Conservation (phyloP, 2,113 vertebrate species). For the Syngnathus scovelli region DNA sequence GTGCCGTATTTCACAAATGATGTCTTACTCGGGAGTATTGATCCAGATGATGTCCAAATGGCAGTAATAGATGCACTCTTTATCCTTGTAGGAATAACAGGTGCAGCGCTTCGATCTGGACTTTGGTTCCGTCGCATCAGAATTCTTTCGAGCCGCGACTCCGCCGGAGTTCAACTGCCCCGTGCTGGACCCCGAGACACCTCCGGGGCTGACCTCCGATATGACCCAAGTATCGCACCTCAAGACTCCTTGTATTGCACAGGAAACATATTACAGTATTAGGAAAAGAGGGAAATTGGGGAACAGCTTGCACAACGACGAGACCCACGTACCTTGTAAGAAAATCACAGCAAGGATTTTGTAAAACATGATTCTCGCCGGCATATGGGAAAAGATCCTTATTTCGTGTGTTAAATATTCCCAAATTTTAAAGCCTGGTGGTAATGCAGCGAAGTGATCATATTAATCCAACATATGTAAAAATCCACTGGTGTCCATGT, state of each 20-base stretch:
- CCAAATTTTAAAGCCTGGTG: constrained; percentile 24
- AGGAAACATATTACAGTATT: constrained; percentile 10
- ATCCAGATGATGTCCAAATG: constrained; percentile 98
- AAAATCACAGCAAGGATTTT: constrained; percentile 40
- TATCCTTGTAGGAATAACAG: constrained; percentile 87
- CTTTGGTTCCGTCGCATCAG: constrained; percentile 32
- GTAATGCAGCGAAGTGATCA: constrained; percentile 16
- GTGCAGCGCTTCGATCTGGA: constrained; percentile 84
- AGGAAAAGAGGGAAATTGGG: background rate
- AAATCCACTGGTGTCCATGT: constrained; percentile 34
- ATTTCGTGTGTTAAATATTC: constrained; percentile 41
- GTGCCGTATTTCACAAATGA: background rate
- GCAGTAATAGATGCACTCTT: constrained; percentile 96
- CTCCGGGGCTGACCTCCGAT: constrained; percentile 23
- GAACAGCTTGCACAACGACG: background rate
- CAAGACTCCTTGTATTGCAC: constrained; percentile 37
- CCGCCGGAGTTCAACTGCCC: constrained; percentile 16
- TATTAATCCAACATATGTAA: constrained; percentile 35
- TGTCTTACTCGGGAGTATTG: constrained; percentile 91
- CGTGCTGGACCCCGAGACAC: constrained; percentile 12
- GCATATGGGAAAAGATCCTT: constrained; percentile 25
- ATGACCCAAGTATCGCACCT: constrained; percentile 18
- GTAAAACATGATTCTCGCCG: constrained; percentile 39
- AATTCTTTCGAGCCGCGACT: constrained; percentile 5
- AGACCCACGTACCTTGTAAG: constrained; percentile 49